Percentiles rank a stretch among this genome's conserved stretches.
phyloP scores from a whole-genome alignment of 2,888 invertebrate genomes.

The Epirrhoe alternata region DNA sequence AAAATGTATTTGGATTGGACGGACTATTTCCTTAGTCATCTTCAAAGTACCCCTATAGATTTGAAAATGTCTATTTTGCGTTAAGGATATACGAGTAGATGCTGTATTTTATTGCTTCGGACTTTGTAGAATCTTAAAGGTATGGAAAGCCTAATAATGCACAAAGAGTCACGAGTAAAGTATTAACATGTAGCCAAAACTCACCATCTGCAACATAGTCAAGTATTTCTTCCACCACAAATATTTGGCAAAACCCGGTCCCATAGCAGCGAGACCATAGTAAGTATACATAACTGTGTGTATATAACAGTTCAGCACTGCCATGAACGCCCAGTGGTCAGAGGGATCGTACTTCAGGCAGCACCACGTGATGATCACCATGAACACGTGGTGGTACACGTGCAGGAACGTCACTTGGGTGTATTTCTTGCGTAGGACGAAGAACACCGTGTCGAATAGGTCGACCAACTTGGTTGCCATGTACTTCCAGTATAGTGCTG shows the following conservation, averaged over 20 bases:
- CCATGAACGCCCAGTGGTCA: slow-evolving; percentile 89
- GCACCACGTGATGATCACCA: slow-evolving; percentile 89
- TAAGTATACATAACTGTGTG: slow-evolving; percentile 91
- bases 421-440: slow-evolving; percentile 90
- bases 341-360: slow-evolving; percentile 89
- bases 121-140: too few relatives aligned
- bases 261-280: slow-evolving; percentile 89
- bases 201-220: slow-evolving; percentile 89
- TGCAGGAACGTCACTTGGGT: slow-evolving; percentile 92
- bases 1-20: too few relatives aligned
- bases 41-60: too few relatives aligned
- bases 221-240: slow-evolving; percentile 94
- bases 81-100: too few relatives aligned
- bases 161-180: not conserved
- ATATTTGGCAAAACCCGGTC: slow-evolving; percentile 87
- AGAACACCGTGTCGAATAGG: slow-evolving; percentile 90
- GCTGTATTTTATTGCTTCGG: too few relatives aligned
- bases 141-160: too few relatives aligned
- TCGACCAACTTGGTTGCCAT: slow-evolving; percentile 89
- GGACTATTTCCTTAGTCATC: too few relatives aligned
- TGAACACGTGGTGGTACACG: slow-evolving; percentile 92
- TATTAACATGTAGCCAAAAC: slow-evolving; percentile 36
- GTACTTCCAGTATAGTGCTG: slow-evolving; percentile 85
- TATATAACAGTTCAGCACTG: slow-evolving; percentile 87
- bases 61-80: too few relatives aligned